Conservation (phyloP, 2,113 vertebrate genomes). For the Mystacornis crossleyi region DNA sequence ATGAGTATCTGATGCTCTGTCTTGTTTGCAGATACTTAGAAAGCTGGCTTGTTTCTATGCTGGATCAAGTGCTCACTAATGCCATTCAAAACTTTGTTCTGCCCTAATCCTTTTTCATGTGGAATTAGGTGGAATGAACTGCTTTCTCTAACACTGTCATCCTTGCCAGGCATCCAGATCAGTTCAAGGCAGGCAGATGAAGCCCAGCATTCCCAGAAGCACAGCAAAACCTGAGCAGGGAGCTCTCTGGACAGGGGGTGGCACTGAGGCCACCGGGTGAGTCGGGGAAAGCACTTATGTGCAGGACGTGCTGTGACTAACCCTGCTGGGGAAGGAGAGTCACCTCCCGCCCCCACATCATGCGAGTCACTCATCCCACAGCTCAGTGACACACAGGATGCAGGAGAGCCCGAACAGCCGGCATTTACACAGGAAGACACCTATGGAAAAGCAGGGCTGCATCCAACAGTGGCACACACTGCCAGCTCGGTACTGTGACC, state of each 20-base stretch:
- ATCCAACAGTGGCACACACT: neutral
- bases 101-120: neutral
- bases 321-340: neutral
- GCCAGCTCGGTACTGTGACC: neutral
- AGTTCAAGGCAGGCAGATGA: neutral
- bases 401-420: neutral
- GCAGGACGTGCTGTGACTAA: neutral
- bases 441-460: neutral
- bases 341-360: neutral
- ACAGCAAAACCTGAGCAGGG: neutral
- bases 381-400: neutral
- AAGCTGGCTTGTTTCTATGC: neutral
- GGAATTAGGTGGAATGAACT: neutral
- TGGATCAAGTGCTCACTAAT: neutral
- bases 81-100: neutral
- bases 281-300: neutral
- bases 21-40: neutral
- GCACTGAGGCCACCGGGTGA: neutral
- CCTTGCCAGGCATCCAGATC: neutral
- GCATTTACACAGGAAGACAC: neutral
- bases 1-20: neutral
- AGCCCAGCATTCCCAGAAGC: neutral
- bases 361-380: neutral
- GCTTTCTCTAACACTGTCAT: neutral
- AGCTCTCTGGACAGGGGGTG: accelerated